Evolutionary conservation across 2,113 vertebrate genomes (phyloP).

Genomic region (Hipposideros armiger): DNA sequence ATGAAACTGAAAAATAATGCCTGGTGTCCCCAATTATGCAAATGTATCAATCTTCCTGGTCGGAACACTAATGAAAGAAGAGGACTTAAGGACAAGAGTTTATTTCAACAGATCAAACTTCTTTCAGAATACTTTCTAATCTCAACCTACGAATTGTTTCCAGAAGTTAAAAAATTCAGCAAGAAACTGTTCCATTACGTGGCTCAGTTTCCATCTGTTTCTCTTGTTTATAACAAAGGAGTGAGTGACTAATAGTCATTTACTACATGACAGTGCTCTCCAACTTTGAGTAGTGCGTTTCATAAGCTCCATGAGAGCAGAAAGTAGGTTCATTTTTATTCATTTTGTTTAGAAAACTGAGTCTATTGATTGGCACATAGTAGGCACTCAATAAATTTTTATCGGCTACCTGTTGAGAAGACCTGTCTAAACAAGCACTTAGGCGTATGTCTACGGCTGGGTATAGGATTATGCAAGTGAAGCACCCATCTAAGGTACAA

Average conservation of each 20-base stretch:
- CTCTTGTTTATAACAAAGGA: background rate
- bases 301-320: background rate
- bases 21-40: background rate
- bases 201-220: background rate
- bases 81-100: background rate
- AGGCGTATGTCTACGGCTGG: background rate
- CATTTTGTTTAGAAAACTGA: conserved; percentile 14
- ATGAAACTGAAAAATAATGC: background rate
- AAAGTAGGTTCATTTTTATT: conserved; percentile 32
- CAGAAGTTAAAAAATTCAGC: background rate
- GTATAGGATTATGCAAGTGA: background rate
- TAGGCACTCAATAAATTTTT: background rate
- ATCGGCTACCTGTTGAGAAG: background rate
- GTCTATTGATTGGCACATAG: background rate
- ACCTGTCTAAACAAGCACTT: background rate
- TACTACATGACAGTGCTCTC: background rate
- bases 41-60: background rate
- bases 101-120: background rate
- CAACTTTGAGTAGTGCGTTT: background rate
- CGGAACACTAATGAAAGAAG: background rate
- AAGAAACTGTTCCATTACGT: background rate
- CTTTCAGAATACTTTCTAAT: background rate
- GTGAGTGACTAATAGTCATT: background rate
- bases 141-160: background rate
- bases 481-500: background rate